Base-by-base conservation (phyloP, 2,113 vertebrate species). In the Callopanchax toddi region DNA sequence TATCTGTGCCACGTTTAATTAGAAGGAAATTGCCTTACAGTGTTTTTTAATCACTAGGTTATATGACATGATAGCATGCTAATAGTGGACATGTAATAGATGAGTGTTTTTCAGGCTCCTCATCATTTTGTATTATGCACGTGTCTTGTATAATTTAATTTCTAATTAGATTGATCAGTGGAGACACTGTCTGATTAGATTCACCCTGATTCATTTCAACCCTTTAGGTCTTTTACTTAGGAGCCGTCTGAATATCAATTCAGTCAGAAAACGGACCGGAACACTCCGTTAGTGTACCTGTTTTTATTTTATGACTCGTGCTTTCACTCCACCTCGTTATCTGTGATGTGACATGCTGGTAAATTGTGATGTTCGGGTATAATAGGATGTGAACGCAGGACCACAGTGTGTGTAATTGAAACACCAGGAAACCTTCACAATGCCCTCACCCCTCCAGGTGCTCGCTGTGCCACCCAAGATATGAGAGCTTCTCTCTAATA, bases 351-450 rank as follows among this genome's bases (percentile, higher is more conserved):
- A 74, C 71, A 60, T 64, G 57, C 61, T 58, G 55, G 73, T 44
- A 71, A 80, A 76, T 81, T 77, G 62, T 72, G 75, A 84, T 70
- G 64, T 74, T 67, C 72, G 65, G 58, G 56, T 68, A 72, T 75
- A 85, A 79, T 81, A 60, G 66, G 75, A 58, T 79, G 71, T 67
- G 70, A 77, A 77, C 76, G 60, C 65, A 53, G 57, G 60, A 50
- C 77, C 76, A 75, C 79, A 54, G 60, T 82, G 78, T 79, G 74
- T 79, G 82, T 86, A 84, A 89, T 83, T 89, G 75, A 82, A 91
- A 86, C 55, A 65, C 66, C 32, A 68, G 52, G 76, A 44, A 23
- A 23, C 73, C 70, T 74, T 89, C 74, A 53, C 65, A 59, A 42
- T 48, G 40, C 67, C 43, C 22, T 62, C 40, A 36, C 22, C 22